Evolutionary conservation across 2,888 invertebrate species (phyloP).

Genomic region (Temnothorax rugatulus): DNA sequence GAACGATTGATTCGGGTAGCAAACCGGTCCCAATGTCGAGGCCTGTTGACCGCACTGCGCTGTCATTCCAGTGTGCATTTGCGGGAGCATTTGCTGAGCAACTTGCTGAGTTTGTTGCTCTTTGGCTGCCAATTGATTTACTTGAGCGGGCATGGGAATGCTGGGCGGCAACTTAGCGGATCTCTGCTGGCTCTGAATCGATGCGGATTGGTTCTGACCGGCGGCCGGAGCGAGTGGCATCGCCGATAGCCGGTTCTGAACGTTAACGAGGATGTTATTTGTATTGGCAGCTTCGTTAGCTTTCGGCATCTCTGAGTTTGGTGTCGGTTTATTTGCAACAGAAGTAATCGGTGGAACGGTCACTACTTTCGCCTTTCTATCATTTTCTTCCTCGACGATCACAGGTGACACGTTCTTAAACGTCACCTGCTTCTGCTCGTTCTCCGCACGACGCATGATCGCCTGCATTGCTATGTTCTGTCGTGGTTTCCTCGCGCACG

Average conservation of each 20-base stretch:
- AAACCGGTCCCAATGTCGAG: conserved; percentile 64
- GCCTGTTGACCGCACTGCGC: conserved; percentile 59
- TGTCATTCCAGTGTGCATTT: conserved; percentile 51
- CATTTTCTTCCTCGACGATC: conserved; percentile 77
- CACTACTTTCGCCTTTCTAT: conserved; percentile 63
- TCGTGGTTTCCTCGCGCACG: conserved; percentile 83
- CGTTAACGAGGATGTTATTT: conserved; percentile 56
- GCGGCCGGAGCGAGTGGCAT: conserved; percentile 66
- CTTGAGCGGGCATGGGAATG: conserved; percentile 59
- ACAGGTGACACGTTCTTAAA: conserved; percentile 83
- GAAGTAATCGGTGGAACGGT: conserved; percentile 62
- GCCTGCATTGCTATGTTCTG: conserved; percentile 94
- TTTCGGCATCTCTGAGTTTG: conserved; percentile 26
- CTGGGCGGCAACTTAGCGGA: conserved; percentile 58
- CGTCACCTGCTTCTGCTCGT: conserved; percentile 89
- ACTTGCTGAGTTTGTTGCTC: conserved; percentile 65
- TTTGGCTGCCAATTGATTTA: conserved; percentile 62
- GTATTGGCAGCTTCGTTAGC: conserved; percentile 57
- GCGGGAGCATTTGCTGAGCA: conserved; percentile 52
- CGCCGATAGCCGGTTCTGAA: conserved; percentile 73
- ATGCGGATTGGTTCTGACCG: conserved; percentile 53
- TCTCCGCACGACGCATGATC: conserved; percentile 91
- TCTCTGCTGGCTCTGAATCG: conserved; percentile 58
- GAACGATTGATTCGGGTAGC: conserved; percentile 79
- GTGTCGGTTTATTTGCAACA: conserved; percentile 23